Base-by-base conservation (phyloP, 2,888 invertebrate species). In the Eupithecia tripunctaria region DNA sequence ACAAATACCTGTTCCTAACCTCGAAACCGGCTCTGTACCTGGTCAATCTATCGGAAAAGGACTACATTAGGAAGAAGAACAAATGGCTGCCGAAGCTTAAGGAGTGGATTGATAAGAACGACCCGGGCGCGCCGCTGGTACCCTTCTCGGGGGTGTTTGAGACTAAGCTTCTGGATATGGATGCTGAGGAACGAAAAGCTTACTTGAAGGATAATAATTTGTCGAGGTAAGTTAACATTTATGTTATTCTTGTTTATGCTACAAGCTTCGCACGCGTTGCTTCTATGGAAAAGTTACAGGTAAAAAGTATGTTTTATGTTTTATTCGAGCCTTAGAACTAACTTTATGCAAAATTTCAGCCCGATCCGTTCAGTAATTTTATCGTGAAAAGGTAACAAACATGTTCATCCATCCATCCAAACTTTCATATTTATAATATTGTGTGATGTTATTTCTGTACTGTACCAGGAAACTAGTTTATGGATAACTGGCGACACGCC, bases 81-180 rank as follows among this genome's bases (percentile, higher is more conserved):
- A 99, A 99, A 95, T 99, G 99, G 99, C 95, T 99, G 85, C 95
- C 97, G 67, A 99, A 99, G 94, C 97, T 99, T 85, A 99, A 99
- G 90, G 99, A 99, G 89, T 99, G 99, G 99, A 97, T 99, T 80
- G 99, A 99, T 90, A 97, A 97, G 87, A 97, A 99, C 87, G 99
- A 99, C 88, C 97, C 99, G 0, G 99, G 99, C 2, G 97, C 99
- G 0, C 95, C 96, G 3, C 96, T 99, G 59, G 99, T 99, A 79
- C 99, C 99, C 0, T 99, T 99, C 94, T 99, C 99, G 25, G 99
- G 99, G 0, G 96, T 95, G 18, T 96, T 99, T 83, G 99, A 99
- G 91, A 95, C 96, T 74, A 97, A 97, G 91, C 89, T 99, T 29
- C 85, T 97, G 63, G 99, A 99, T 80, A 97, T 99, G 96, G 97